These are phyloP conservation scores for Drosophila lacteicornis DNA, from an alignment of 1,140 invertebrate species.

Conservation along the genomic window DNA sequence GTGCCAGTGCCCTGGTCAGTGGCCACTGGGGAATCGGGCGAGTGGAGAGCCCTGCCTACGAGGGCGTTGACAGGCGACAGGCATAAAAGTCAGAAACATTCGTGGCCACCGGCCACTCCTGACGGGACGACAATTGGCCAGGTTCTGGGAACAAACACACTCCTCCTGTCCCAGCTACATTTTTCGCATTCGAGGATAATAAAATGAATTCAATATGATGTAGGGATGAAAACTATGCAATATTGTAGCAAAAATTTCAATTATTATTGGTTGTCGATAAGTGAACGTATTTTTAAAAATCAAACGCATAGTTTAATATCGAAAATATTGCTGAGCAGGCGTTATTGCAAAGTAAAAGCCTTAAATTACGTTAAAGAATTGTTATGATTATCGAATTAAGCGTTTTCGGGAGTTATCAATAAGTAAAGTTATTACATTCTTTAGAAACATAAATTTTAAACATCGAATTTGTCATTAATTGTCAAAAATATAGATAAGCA, in stretches of 20 bases:
- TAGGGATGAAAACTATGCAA: neutral
- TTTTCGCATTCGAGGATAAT: neutral
- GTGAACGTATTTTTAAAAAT: too few relatives aligned
- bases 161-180: neutral
- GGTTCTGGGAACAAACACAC: neutral
- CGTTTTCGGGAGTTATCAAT: too few relatives aligned
- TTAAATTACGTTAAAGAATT: too few relatives aligned
- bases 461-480: too few relatives aligned
- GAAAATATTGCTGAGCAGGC: too few relatives aligned
- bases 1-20: constrained; percentile 2
- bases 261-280: too few relatives aligned
- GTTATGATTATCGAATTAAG: too few relatives aligned
- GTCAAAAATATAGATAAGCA: too few relatives aligned
- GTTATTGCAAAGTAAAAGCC: too few relatives aligned
- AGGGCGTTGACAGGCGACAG: constrained; percentile 31
- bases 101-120: constrained; percentile 15
- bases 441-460: neutral
- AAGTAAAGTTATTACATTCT: neutral
- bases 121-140: constrained; percentile 4
- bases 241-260: neutral
- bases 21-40: constrained; percentile 7
- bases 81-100: constrained; percentile 55
- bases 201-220: neutral
- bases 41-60: constrained; percentile 4
- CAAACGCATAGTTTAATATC: too few relatives aligned